Evolutionary conservation across 2,797 vertebrate species (phyloP), one percentile per base, ranked within the genome.

Genomic region (Oreochromis mossambicus): DNA sequence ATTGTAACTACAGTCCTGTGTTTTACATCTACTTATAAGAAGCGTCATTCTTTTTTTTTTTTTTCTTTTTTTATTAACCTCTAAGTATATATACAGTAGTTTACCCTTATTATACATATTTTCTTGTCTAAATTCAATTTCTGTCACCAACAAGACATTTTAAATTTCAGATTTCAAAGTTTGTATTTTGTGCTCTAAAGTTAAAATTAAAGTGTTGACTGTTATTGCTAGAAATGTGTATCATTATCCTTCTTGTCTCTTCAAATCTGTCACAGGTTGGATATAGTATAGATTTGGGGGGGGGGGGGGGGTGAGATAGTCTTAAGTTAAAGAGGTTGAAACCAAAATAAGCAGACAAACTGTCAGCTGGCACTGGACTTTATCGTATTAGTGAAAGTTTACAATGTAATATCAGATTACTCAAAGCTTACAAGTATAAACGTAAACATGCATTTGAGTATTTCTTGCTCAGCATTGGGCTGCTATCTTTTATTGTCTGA

Each of bases 401-500:
- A 15, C 8, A 43, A 5, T 10, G 21, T 41, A 21, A 66, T 41
- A 66, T 38, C 21, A 43, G 51, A 52, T 6, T 11, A 21, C 19
- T 36, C 36, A 36, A 36, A 24, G 66, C 41, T 10, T 14, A 34
- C 8, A 34, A 19, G 56, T 61, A 34, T 61, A 34, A 61, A 61
- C 1, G 9, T 61, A 61, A 61, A 61, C 29, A 46, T 58, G 17
- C 24, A n/a, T 17, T 14, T 66, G 4, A 43, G 61, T 87, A 43
- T 80, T 63, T 38, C 11, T 38, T 66, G 34, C 61, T 66, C 19
- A 8, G 61, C 38, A 38, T 21, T 21, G 11, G 34, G 82, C 34
- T 76, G 70, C n/a, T 70, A n/a, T 34, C 41, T 70, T 92, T 92
- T 89, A 90, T 92, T 92, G 43, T 83, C 58, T 58, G 77, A 80